Evolutionary conservation across 2,797 vertebrate species (phyloP), one percentile per base, ranked within the genome.

Genomic region (Myotis daubentonii): DNA sequence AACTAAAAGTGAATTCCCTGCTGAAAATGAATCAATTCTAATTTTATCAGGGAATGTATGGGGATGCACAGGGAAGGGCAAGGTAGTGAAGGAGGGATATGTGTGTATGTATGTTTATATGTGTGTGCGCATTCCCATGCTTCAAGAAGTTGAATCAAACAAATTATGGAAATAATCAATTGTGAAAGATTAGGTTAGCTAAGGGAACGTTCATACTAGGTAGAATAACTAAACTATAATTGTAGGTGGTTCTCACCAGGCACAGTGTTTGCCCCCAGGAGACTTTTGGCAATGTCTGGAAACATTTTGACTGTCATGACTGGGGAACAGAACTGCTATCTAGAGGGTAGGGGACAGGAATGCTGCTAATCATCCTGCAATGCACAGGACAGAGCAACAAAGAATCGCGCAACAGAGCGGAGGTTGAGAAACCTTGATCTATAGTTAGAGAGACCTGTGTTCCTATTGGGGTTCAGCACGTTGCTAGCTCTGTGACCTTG

Each of bases 11-110:
- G 16, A 81, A 82, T 38, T 71, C 53, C 62, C 49, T 85, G 41
- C 28, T 85, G 70, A 95, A 74, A 93, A 66, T 22, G 17, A 96
- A 94, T 89, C 13, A 57, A 53, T 89, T 85, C 41, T 53, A 82
- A 66, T 2, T 85, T 70, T 19, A 78, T 87, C 55, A 53, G 60
- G 5, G 44, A 68, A 19, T 55, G 33, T 82, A 79, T 22, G 78
- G 49, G 15, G 23, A n/a, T 41, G 17, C 51, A 25, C 20, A 49
- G 28, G 7, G 17, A 57, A 30, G 11, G 22, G 15, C 1, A 49
- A 15, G 30, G 30, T 6, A 10, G 3, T 38, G 10, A 60, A 28
- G 25, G 28, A 36, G 19, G 13, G 33, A 78, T 8, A n/a, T 49
- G 19, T 30, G 7, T 76, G 41, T 12, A 7, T 80, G 16, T 36